Conservation (phyloP, 1,140 invertebrate species). For the Ridgeia piscesae region DNA sequence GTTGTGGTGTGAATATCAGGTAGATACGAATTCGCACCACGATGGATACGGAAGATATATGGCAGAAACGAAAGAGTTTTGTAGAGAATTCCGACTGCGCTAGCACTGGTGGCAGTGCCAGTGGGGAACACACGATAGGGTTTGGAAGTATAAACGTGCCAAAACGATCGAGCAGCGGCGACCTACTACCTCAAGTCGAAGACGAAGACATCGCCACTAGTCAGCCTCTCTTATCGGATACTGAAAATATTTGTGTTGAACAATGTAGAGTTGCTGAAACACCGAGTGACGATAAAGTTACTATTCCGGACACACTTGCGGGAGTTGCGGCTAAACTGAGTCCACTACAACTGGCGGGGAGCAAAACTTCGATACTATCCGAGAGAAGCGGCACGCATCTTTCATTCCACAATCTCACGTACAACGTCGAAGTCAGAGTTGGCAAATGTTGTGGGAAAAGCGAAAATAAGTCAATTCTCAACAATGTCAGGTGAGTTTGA, state of each 20-base stretch:
- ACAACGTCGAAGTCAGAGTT: not conserved
- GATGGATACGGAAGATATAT: not conserved
- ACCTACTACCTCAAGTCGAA: not conserved
- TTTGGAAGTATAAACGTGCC: not conserved
- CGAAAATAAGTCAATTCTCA: constrained; percentile 6
- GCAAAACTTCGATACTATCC: constrained; percentile 1
- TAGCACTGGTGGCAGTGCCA: not conserved
- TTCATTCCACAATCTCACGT: not conserved
- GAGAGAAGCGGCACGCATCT: not conserved
- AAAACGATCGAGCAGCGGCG: constrained; percentile 1
- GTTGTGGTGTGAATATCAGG: not conserved
- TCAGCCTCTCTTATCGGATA: not conserved
- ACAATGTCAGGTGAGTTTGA: not conserved
- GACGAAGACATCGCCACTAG: not conserved
- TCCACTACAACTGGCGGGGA: not conserved
- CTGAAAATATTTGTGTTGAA: not conserved
- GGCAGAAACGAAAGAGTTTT: not conserved
- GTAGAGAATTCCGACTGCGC: not conserved
- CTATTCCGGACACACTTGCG: not conserved
- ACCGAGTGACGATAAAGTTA: not conserved
- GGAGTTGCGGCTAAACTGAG: not conserved
- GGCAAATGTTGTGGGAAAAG: not conserved
- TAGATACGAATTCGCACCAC: not conserved
- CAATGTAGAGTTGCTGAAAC: too few relatives aligned
- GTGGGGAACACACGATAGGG: not conserved